These are phyloP conservation scores for Craseonycteris thonglongyai DNA, from an alignment of 2,113 vertebrate species.

Conservation along the genomic window DNA sequence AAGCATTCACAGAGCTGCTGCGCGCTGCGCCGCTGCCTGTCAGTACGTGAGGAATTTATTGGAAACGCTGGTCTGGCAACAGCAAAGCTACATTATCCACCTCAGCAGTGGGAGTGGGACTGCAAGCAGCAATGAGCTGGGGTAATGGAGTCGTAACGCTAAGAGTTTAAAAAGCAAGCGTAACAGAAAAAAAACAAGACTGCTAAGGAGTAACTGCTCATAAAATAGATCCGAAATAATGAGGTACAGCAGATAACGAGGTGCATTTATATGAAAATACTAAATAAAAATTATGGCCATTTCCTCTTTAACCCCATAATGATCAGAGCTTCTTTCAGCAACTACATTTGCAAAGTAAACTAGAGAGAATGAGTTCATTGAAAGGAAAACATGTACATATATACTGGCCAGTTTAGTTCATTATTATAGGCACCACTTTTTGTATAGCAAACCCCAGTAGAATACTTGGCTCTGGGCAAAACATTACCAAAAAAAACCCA, in stretches of 20 bases:
- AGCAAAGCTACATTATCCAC: background rate
- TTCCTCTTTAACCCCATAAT: conserved; percentile 62
- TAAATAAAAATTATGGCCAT: conserved; percentile 69
- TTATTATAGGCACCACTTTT: conserved; percentile 15
- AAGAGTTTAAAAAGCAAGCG: conserved; percentile 60
- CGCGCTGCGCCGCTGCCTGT: background rate
- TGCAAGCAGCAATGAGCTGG: background rate
- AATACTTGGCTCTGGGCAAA: conserved; percentile 25
- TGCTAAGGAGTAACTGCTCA: conserved; percentile 62
- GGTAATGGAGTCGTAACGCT: conserved; percentile 62
- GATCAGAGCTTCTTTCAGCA: conserved; percentile 49
- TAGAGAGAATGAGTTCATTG: conserved; percentile 33
- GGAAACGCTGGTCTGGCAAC: conserved; percentile 2
- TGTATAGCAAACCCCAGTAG: background rate
- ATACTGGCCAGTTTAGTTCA: background rate
- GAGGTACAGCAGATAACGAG: conserved; percentile 66
- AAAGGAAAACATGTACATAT: conserved; percentile 21
- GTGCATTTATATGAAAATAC: conserved; percentile 64
- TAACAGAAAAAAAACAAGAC: conserved; percentile 62
- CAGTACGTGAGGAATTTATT: conserved; percentile 5
- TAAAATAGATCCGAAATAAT: conserved; percentile 64
- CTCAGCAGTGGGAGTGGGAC: background rate
- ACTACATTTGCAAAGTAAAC: conserved; percentile 55
- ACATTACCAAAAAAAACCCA: too few relatives aligned
- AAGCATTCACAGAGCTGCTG: background rate